These are phyloP conservation scores for Elachura formosa DNA, from an alignment of 2,113 vertebrate genomes.

Conservation along the genomic window DNA sequence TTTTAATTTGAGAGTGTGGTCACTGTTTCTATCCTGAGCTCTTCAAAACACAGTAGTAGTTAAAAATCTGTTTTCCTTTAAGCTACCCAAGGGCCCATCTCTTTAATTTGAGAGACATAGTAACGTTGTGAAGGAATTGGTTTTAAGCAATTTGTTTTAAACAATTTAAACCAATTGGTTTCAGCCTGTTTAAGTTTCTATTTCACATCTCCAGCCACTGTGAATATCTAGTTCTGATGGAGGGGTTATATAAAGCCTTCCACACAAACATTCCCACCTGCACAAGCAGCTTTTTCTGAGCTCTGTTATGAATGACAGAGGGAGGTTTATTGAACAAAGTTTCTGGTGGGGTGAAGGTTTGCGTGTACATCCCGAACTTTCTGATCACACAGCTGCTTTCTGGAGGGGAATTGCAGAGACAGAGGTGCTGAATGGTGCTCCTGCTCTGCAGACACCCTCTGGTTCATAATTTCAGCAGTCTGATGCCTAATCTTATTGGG, in stretches of 20 bases:
- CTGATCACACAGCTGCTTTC: background rate
- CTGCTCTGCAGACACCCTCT: background rate
- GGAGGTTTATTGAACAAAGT: background rate
- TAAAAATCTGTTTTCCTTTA: background rate
- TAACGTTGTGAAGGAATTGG: background rate
- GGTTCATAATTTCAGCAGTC: background rate
- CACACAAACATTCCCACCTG: background rate
- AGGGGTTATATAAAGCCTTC: background rate
- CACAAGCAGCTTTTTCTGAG: background rate
- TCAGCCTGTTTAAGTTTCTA: background rate
- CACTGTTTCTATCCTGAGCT: background rate
- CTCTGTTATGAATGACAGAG: background rate
- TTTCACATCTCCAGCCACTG: background rate
- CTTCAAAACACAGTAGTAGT: background rate
- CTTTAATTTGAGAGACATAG: background rate
- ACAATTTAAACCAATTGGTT: too few species aligned
- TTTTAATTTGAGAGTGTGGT: background rate
- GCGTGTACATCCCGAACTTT: background rate
- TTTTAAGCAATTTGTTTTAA: background rate
- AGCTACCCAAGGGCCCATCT: background rate
- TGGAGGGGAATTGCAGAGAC: background rate
- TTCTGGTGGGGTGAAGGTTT: background rate
- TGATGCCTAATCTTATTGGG: background rate
- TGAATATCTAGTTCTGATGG: background rate
- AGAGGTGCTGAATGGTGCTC: background rate